Evolutionary conservation across 1,140 invertebrate genomes (phyloP), one percentile per base, ranked within the genome.

Genomic region (Goniozus legneri): DNA sequence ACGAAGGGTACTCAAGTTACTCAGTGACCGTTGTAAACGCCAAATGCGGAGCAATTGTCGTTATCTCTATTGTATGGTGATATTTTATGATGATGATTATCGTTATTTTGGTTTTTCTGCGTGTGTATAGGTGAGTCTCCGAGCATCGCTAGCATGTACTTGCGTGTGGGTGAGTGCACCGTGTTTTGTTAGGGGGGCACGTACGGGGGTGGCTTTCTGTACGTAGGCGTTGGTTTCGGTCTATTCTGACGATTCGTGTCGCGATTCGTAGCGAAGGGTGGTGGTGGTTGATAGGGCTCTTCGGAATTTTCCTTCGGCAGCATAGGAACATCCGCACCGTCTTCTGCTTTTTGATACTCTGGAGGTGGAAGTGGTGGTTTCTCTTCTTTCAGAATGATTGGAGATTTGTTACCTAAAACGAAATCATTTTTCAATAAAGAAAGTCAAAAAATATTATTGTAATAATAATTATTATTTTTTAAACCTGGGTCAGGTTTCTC

Each of bases 341-440:
- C 64, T 56, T 79, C 64, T 54, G 72, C 68, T 65, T 84, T 80
- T 52, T 84, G 84, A 63, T 89, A 89, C 43, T 87, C 84, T 0
- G 86, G 85, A 3, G 87, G 87, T 6, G 86, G 85, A 44, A 93
- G 73, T 0, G 92, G 92, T 19, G 92, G 92, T 66, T 92, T 93
- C 65, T 95, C 92, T 54, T 95, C 92, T 54, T 93, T 90, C 70
- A 95, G 82, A 52, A 96, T 95, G 2, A 96, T 85, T 1, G 92
- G 92, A 30, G 86, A 85, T 75, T 95, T 95, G 58, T 92, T 91
- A 20, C 68, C 69, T 71, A 27, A 2, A 52, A 56, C 31, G 12
- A 44, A 21, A 30, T n/a, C n/a, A n/a, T n/a, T n/a, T n/a, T n/a
- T n/a, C n/a, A n/a, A n/a, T n/a, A n/a, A n/a, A n/a, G 7, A 18